phyloP scores from a whole-genome alignment of 2,797 vertebrate genomes.

The Tympanoctomys barrerae region DNA sequence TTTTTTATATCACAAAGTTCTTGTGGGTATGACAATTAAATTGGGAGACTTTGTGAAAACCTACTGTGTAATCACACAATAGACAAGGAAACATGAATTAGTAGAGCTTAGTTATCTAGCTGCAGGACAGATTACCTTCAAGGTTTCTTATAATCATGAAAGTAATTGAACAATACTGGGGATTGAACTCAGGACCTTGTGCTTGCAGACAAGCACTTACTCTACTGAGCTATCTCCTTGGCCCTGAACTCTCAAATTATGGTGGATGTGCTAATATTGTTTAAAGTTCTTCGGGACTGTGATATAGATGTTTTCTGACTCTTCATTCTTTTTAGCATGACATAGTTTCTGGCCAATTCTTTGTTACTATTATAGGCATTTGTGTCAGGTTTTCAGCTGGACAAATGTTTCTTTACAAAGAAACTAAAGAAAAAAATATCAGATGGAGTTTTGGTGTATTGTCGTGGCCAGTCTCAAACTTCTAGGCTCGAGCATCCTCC shows the following conservation, averaged over 20 bases:
- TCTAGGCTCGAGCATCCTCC: background rate
- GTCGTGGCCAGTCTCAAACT: background rate
- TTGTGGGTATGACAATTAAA: constrained; percentile 43
- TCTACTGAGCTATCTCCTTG: no score
- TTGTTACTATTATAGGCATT: background rate
- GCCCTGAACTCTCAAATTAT: background rate
- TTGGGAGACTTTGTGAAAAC: constrained; percentile 4
- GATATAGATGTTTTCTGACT: background rate
- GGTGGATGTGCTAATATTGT: background rate
- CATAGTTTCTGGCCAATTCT: background rate
- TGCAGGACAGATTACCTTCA: background rate
- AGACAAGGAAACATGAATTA: background rate
- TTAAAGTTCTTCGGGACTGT: background rate
- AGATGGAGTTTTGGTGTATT: background rate
- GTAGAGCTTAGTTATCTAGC: constrained; percentile 14
- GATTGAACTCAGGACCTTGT: no score
- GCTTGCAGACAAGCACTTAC: no score
- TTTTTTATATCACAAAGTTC: background rate
- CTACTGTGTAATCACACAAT: background rate
- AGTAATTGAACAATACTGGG: background rate
- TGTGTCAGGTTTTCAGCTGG: background rate
- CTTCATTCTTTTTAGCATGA: background rate
- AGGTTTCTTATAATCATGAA: background rate
- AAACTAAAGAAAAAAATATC: background rate
- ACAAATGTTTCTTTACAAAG: background rate